These are phyloP conservation scores for Oxyruncus cristatus DNA, from an alignment of 2,113 vertebrate species.

Conservation along the genomic window DNA sequence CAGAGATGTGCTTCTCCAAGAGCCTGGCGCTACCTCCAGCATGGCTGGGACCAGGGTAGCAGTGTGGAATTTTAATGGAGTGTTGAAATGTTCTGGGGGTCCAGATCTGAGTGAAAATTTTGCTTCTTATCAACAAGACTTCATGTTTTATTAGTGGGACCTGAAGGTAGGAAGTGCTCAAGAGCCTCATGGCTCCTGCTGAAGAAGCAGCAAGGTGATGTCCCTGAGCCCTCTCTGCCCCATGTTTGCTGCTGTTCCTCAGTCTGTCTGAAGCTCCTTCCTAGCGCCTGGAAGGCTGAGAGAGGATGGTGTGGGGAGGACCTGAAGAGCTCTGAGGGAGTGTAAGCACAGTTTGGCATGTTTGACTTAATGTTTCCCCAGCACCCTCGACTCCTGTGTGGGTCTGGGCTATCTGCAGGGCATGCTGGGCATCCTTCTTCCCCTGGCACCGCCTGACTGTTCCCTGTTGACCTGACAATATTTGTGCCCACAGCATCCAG, in stretches of 20 bases:
- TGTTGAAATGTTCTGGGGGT: not conserved
- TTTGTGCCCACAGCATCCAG: not conserved
- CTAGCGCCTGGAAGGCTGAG: rapidly evolving
- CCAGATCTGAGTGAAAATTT: not conserved
- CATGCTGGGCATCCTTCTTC: not conserved
- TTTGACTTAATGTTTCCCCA: not conserved
- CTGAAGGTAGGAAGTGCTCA: not conserved
- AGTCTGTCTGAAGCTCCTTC: not conserved
- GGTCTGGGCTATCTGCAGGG: not conserved
- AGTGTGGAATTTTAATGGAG: not conserved
- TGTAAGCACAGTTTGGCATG: not conserved
- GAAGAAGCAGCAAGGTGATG: not conserved
- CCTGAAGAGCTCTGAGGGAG: not conserved
- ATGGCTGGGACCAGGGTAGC: not conserved
- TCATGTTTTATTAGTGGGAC: not conserved
- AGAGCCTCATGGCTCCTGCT: not conserved
- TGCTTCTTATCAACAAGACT: not conserved
- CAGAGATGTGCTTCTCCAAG: not conserved
- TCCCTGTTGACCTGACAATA: not conserved
- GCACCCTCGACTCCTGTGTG: not conserved
- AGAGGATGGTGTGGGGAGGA: not conserved
- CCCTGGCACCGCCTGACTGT: rapidly evolving
- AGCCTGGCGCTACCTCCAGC: not conserved
- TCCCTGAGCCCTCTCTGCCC: not conserved
- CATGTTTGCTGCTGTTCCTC: not conserved